Evolutionary conservation across 2,113 vertebrate species (phyloP).

Genomic region (Hoplias malabaricus): DNA sequence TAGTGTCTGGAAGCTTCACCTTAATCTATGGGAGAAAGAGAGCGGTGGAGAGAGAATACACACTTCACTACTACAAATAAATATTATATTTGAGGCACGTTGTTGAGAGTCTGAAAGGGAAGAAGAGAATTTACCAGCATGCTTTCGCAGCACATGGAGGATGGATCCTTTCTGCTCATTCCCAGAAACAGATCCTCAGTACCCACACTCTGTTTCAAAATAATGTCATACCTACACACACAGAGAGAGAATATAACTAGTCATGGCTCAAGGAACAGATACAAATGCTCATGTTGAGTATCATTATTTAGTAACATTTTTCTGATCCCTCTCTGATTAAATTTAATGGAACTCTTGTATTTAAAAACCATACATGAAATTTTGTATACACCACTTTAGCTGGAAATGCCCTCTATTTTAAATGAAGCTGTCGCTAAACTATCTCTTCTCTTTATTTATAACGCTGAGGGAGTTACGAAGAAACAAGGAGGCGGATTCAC

Average conservation of each 20-base stretch:
- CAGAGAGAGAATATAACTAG: slow-evolving; percentile 73
- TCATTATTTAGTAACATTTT: background rate
- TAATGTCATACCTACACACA: slow-evolving; percentile 58
- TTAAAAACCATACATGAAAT: too few species aligned
- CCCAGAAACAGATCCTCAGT: slow-evolving; percentile 91
- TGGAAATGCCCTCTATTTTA: too few species aligned
- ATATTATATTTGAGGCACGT: background rate
- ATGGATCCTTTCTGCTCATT: slow-evolving; percentile 83
- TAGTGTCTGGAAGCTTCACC: slow-evolving; percentile 87
- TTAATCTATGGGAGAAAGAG: slow-evolving; percentile 77
- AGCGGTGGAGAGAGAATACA: background rate
- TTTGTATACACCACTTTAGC: too few species aligned
- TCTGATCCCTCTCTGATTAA: background rate
- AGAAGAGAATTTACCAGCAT: slow-evolving; percentile 77
- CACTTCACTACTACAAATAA: background rate
- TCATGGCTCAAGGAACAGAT: background rate
- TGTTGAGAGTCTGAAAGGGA: background rate
- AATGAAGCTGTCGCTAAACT: too few species aligned
- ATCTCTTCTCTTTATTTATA: too few species aligned
- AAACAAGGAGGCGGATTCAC: too few species aligned
- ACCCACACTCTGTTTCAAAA: slow-evolving; percentile 86
- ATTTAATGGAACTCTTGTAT: too few species aligned
- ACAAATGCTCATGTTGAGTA: background rate
- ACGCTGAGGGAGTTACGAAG: too few species aligned
- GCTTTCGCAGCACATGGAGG: slow-evolving; percentile 90